phyloP scores from a whole-genome alignment of 2,888 invertebrate genomes.

The Rhagophthalmus giganteus region DNA sequence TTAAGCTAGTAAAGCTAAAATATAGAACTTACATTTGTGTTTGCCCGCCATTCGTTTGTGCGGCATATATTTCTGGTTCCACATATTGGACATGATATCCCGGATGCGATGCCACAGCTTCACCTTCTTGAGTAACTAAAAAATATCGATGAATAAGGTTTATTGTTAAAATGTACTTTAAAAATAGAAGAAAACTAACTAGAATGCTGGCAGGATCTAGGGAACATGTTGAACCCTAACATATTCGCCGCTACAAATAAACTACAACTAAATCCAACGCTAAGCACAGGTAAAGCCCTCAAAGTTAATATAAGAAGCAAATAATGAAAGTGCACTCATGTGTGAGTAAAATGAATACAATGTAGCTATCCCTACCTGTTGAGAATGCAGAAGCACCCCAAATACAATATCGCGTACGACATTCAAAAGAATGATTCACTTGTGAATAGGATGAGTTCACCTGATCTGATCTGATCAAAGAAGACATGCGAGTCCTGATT shows the following conservation, averaged over 20 bases:
- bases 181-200: conserved; percentile 18
- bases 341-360: conserved; percentile 36
- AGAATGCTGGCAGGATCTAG: conserved; percentile 9
- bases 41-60: conserved; percentile 60
- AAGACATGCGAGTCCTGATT: conserved; percentile 26
- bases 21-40: conserved; percentile 66
- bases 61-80: conserved; percentile 68
- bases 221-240: conserved; percentile 22
- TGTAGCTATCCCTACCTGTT: conserved; percentile 36
- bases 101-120: conserved; percentile 60
- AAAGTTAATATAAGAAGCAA: conserved; percentile 6
- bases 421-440: conserved; percentile 29
- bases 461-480: conserved; percentile 19
- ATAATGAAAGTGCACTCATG: conserved; percentile 29
- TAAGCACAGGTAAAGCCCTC: conserved; percentile 23
- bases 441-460: conserved; percentile 16
- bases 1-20: too few relatives aligned
- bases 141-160: too few relatives aligned
- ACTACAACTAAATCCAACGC: conserved; percentile 6
- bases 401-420: conserved; percentile 6
- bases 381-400: conserved; percentile 17
- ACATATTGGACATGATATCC: conserved; percentile 78
- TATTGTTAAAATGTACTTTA: too few relatives aligned
- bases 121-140: conserved; percentile 61
- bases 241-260: conserved; percentile 2